Evolutionary conservation across 2,888 invertebrate genomes (phyloP), one percentile per base, ranked within the genome.

Genomic region (Augochlorella aurata): DNA sequence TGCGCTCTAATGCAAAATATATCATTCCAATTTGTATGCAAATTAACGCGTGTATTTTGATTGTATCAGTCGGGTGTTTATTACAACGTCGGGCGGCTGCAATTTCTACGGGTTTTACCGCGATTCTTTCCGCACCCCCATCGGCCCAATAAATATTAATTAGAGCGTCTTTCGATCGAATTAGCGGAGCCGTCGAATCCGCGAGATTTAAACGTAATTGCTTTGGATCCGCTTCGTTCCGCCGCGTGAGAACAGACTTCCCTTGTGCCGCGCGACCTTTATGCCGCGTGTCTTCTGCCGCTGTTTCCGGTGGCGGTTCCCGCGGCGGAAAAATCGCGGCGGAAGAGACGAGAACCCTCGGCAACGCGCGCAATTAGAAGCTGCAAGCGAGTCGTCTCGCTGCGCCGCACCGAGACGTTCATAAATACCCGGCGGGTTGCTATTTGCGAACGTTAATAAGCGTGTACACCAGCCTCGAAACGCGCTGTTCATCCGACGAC

Each of bases 391-490:
- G 49, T 54, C 77, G 58, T 45, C 44, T 52, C 47, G 47, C 38
- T 7, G 29, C 47, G 61, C 21, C n/a, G 29, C 58, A 24, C 73
- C 58, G 83, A 77, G 79, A 76, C 74, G 77, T 72, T 83, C 74
- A 79, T 81, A 85, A 85, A 79, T 81, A 76, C 58, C 49, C 58
- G 68, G n/a, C 63, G 52, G 21, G 44, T n/a, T 63, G 74, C 47
- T 85, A 77, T 85, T 85, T 77, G 76, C 85, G 52, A 72, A 69
- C 74, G 79, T 84, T 84, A 79, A 85, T 84, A 85, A 81, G 73
- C 73, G 73, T 77, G 71, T 63, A 71, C 47, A 65, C 44, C 38
- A 8, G 44, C 54, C 29, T 50, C 67, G 74, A 61, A 71, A 67
- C 74, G 67, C n/a, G 63, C 66, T 50, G 29, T 52, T 63, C 67